Evolutionary conservation across 2,888 invertebrate species (phyloP).

Genomic region (Alcis repandata): DNA sequence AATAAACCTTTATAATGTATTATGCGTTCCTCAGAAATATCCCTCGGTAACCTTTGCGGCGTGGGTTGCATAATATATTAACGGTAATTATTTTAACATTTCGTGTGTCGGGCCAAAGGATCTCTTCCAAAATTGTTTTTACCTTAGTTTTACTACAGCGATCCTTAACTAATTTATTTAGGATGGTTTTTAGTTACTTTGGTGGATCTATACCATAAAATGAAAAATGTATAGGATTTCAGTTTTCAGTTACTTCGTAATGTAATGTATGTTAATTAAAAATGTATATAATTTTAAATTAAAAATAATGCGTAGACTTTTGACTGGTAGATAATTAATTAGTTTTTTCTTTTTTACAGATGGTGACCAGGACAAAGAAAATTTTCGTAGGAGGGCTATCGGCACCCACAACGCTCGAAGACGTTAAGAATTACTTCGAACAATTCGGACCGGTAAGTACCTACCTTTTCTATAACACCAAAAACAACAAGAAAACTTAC

Average conservation of each 20-base stretch:
- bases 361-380: slow-evolving; percentile 99
- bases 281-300: neutral
- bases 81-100: slow-evolving; percentile 77
- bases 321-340: neutral
- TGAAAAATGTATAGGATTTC: too few relatives aligned
- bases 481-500: too few relatives aligned
- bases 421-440: slow-evolving; percentile 99
- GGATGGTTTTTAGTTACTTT: slow-evolving; percentile 33
- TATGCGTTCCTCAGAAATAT: slow-evolving; percentile 69
- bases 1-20: slow-evolving; percentile 55
- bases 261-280: too few relatives aligned
- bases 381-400: slow-evolving; percentile 99
- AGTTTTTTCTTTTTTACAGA: slow-evolving; percentile 89
- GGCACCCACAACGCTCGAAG: slow-evolving; percentile 99
- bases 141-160: slow-evolving; percentile 54
- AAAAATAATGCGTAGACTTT: neutral
- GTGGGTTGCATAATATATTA: slow-evolving; percentile 78
- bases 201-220: slow-evolving; percentile 2
- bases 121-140: slow-evolving; percentile 63
- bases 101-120: slow-evolving; percentile 55
- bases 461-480: slow-evolving; percentile 4
- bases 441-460: slow-evolving; percentile 99
- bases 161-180: slow-evolving; percentile 44
- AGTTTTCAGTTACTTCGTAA: too few relatives aligned
- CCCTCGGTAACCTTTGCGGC: slow-evolving; percentile 62